Percentiles rank a stretch among this genome's conserved stretches.
Conservation (phyloP, 2,113 vertebrate species). For the Pomatostomus ruficeps region DNA sequence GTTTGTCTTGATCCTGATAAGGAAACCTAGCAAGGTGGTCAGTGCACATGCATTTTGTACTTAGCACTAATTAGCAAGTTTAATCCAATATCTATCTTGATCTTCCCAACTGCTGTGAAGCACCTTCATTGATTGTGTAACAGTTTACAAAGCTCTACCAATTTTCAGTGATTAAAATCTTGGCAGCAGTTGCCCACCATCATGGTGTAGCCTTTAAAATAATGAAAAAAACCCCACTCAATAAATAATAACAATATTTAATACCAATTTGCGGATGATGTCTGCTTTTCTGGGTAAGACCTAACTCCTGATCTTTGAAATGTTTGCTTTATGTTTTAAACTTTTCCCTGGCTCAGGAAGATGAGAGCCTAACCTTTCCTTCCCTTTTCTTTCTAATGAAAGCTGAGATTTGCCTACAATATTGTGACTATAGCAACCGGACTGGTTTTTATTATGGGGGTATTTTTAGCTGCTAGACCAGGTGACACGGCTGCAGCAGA, state of each 20-base stretch:
- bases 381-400: not conserved
- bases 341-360: not conserved
- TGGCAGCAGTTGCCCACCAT: not conserved
- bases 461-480: not conserved
- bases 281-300: not conserved
- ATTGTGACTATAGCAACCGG: not conserved
- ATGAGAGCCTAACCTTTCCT: slow-evolving; percentile 1
- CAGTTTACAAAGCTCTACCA: not conserved
- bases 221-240: not conserved
- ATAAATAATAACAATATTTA: not conserved
- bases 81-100: not conserved
- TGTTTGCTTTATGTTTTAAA: slow-evolving; percentile 6
- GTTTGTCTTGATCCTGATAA: not conserved
- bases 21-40: not conserved
- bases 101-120: not conserved
- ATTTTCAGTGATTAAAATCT: not conserved
- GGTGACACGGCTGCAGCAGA: not conserved
- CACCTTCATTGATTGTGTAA: not conserved
- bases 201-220: not conserved
- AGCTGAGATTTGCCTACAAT: not conserved
- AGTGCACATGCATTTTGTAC: not conserved
- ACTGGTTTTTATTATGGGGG: not conserved
- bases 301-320: slow-evolving; percentile 3
- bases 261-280: not conserved
- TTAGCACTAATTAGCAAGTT: slow-evolving; percentile 12